Evolutionary conservation across 2,797 vertebrate species (phyloP), one percentile per base, ranked within the genome.

Genomic region (Otus scops): DNA sequence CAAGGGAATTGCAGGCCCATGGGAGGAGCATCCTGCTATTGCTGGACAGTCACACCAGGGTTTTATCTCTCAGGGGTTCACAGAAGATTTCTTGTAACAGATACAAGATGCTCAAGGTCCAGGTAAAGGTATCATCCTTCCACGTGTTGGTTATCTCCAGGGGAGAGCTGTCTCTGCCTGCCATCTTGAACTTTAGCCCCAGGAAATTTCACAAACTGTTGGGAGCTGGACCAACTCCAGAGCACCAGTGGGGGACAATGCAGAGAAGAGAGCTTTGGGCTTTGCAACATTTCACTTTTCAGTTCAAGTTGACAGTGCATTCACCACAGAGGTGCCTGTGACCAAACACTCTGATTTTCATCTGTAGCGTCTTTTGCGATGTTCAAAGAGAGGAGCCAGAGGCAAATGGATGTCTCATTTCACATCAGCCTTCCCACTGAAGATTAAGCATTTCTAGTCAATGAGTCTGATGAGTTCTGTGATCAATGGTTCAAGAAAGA

Each of bases 211-310:
- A 77, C 36, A 34, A 73, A 87, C 32, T 11, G 11, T 7, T 6
- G 5, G 26, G 41, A 64, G 36, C 26, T 75, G 68, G 36, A 22
- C 41, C 68, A 81, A 56, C 10, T 67, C 50, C 56, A 64, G 53
- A 70, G 48, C 28, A 89, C 51, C 0, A 0, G 5, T 1, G 0
- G 21, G 14, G 7, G 4, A 27, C 11, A 65, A 10, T 0, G 0
- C 0, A 3, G 36, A 74, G 12, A 51, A 69, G 65, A n/a, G 34
- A 71, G 3, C 41, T 77, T 51, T 64, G 36, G 15, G 12, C 47
- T 89, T 87, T 64, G 45, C 43, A 60, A 1, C 8, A 10, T 26
- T 7, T 45, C 60, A 53, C 6, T 84, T 88, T 53, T 80, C 50
- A 54, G 11, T 51, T 61, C 47, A 32, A 4, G 16, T 2, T 63